phyloP scores from a whole-genome alignment of 2,888 invertebrate genomes.

The Tenthredo scrophulariae region DNA sequence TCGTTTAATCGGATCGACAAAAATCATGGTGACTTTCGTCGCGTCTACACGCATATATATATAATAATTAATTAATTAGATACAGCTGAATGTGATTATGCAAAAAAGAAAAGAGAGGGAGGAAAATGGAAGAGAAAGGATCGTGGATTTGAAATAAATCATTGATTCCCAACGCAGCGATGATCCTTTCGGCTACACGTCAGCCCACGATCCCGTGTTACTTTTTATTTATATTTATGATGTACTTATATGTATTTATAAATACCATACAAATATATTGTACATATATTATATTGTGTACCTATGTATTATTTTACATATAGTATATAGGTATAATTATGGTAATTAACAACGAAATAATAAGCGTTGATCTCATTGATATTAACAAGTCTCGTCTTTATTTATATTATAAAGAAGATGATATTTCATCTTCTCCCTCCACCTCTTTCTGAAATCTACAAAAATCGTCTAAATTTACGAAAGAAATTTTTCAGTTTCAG shows the following conservation, averaged over 20 bases:
- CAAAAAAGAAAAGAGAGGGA: neutral
- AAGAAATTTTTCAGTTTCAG: no score
- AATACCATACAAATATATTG: constrained; percentile 71
- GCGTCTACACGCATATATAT: neutral
- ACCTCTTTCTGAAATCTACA: neutral
- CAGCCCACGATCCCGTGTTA: constrained; percentile 12
- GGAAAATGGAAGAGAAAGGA: neutral
- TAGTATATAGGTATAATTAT: constrained; percentile 60
- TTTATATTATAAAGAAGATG: neutral
- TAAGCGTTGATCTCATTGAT: constrained; percentile 61
- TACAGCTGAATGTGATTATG: constrained; percentile 39
- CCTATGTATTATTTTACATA: constrained; percentile 55
- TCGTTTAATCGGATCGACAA: neutral
- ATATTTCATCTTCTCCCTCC: neutral
- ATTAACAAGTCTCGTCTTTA: neutral
- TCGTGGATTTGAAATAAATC: constrained; percentile 5
- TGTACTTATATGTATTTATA: constrained; percentile 65
- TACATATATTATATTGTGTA: constrained; percentile 63
- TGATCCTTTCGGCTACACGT: neutral
- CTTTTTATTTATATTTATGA: constrained; percentile 60
- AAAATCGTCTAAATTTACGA: no score
- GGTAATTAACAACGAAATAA: constrained; percentile 60
- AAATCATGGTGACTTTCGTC: neutral
- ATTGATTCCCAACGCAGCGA: neutral
- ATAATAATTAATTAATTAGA: constrained; percentile 17